Percentiles rank a stretch among this genome's conserved stretches.
Evolutionary conservation across 1,140 invertebrate genomes (phyloP).

Genomic region (Pseudomyrmex pallidus): DNA sequence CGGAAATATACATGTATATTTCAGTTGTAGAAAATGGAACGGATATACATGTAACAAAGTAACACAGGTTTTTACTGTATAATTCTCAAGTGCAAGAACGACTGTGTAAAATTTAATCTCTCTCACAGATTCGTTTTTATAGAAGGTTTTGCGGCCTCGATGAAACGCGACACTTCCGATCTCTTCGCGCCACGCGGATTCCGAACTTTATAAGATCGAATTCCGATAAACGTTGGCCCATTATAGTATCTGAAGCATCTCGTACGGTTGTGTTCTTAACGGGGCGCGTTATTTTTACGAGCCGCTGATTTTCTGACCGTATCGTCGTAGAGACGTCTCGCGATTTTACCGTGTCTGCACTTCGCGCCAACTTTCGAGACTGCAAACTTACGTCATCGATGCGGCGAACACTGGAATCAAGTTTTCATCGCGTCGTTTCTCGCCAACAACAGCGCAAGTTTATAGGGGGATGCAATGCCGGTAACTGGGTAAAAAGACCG

Average conservation of each 20-base stretch:
- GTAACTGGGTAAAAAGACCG: conserved; percentile 46
- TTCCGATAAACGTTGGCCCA: conserved; percentile 40
- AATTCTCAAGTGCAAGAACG: conserved; percentile 29
- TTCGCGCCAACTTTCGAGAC: neutral
- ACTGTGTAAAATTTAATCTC: conserved; percentile 55
- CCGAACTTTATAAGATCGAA: neutral
- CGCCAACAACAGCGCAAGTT: conserved; percentile 39
- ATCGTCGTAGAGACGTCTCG: neutral
- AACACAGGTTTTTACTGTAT: conserved; percentile 18
- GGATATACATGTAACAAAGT: neutral
- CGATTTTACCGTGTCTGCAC: no score
- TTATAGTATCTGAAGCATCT: neutral
- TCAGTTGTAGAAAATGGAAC: no score
- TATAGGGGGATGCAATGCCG: conserved; percentile 14
- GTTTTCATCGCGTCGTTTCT: conserved; percentile 53
- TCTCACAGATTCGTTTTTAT: conserved; percentile 38
- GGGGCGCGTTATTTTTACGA: conserved; percentile 21
- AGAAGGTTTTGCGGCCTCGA: neutral
- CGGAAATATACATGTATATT: no score
- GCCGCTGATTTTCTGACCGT: conserved; percentile 16
- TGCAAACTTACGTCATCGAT: conserved; percentile 22
- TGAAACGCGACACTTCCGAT: conserved; percentile 47
- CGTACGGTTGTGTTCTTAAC: conserved; percentile 17
- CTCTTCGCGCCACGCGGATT: conserved; percentile 6
- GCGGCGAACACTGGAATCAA: conserved; percentile 33